These are phyloP conservation scores for Euura saliciscinereae DNA, from an alignment of 1,140 invertebrate genomes.

Conservation along the genomic window DNA sequence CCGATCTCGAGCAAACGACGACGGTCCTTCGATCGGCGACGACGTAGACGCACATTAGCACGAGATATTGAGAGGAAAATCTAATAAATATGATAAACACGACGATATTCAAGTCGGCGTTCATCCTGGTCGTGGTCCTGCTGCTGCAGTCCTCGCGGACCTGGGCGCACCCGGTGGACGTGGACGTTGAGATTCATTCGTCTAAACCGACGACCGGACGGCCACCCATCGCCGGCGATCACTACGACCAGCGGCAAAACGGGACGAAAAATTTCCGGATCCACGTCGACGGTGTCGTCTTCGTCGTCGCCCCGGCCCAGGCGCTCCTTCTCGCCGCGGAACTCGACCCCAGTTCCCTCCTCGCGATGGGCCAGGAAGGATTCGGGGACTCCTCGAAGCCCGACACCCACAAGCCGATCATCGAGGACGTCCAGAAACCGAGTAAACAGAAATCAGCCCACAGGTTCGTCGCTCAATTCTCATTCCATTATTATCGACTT, in stretches of 20 bases:
- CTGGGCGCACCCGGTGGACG: too few species aligned
- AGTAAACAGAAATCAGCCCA: conserved; percentile 20
- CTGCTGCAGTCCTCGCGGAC: not conserved
- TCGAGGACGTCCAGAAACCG: not conserved
- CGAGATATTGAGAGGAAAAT: not conserved
- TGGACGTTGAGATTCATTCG: not conserved
- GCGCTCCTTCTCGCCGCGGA: conserved; percentile 50
- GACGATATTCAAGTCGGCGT: conserved; percentile 43
- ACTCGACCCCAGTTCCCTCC: conserved; percentile 19
- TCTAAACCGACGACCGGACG: not conserved
- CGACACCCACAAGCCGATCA: conserved; percentile 8
- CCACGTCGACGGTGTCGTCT: conserved; percentile 68
- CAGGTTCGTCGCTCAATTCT: conserved; percentile 8
- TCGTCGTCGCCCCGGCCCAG: conserved; percentile 69
- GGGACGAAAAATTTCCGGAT: conserved; percentile 72
- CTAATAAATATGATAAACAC: conserved; percentile 36
- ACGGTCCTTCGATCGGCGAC: not conserved
- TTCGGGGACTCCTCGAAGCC: conserved; percentile 15
- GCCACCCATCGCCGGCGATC: conserved; percentile 30
- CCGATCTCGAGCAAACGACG: not conserved
- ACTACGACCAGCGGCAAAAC: conserved; percentile 74
- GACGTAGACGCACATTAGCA: not conserved
- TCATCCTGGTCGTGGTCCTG: conserved; percentile 25
- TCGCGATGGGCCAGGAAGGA: conserved; percentile 24
- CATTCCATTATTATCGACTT: too few species aligned